Evolutionary conservation across 1,140 invertebrate genomes (phyloP).

Genomic region (Bombus fervidus): DNA sequence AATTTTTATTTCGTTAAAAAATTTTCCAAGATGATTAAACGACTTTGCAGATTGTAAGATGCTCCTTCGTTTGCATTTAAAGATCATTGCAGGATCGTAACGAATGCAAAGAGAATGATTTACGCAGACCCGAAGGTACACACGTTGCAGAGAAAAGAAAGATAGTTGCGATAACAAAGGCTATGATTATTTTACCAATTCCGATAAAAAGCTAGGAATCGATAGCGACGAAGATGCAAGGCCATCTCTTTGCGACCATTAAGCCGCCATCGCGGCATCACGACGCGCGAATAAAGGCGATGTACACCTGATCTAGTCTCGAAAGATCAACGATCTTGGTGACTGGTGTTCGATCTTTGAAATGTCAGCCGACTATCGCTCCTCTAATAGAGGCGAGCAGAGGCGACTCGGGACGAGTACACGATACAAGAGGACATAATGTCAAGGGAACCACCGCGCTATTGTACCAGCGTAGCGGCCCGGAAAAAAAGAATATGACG

Average conservation of each 20-base stretch:
- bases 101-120: too few relatives aligned
- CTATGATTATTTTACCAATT: not conserved
- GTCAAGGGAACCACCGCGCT: slow-evolving; percentile 62
- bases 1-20: too few relatives aligned
- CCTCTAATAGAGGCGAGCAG: slow-evolving; percentile 35
- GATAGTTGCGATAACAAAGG: not conserved
- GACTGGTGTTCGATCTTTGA: slow-evolving; percentile 57
- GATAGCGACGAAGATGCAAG: not conserved
- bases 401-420: slow-evolving; percentile 9
- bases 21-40: too few relatives aligned
- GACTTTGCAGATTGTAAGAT: not conserved
- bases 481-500: slow-evolving; percentile 29
- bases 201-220: not conserved
- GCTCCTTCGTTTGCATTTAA: too few relatives aligned
- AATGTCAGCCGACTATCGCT: slow-evolving; percentile 66
- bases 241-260: not conserved
- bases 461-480: slow-evolving; percentile 31
- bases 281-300: slow-evolving; percentile 22
- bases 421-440: slow-evolving; percentile 61
- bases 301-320: slow-evolving; percentile 57
- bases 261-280: too few relatives aligned
- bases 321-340: slow-evolving; percentile 55
- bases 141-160: too few relatives aligned
- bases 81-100: too few relatives aligned
- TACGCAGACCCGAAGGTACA: too few relatives aligned